Evolutionary conservation across 92 coral and sea anemone species (phyloP), one percentile per base, ranked within the genome.

Genomic region (Palythoa grandiflora): DNA sequence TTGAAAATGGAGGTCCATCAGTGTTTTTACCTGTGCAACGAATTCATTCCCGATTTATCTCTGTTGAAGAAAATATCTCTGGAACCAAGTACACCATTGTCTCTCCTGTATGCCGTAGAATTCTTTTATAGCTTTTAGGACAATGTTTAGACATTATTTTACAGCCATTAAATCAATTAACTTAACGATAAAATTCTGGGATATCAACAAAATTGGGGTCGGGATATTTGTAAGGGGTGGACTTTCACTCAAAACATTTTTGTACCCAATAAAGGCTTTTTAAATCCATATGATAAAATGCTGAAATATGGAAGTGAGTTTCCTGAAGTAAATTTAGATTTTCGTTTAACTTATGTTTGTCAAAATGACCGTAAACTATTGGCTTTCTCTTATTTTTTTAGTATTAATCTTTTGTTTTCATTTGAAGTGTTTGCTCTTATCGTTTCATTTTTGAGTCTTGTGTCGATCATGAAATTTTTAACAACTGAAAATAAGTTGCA

Each of bases 21-120:
- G 79, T 75, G 6, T 75, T 75, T 21, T 75, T 75, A 20, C 79
- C 79, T 21, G 79, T 75, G 79, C 79, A 75, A 21, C 21, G 60
- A 48, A 75, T 75, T 5, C 28, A 75, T 21, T 75, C 79, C 12
- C 79, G 60, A 75, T 75, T 75, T 48, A 47, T 48, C 19, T 75
- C 79, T 8, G 79, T 48, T 75, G 79, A 75, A 75, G 60, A 75
- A 74, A 74, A 39, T 74, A 74, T 39, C 54, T 74, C 78, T 74
- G 78, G 78, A 9, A 74, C 21, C 51, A 74, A 74, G 78, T 40
- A 74, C 55, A 74, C 28, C 14, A 48, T 74, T 39, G 78, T 74
- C 51, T 74, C 78, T 74, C 78, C 78, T 74, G 78, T 74, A 74
- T 74, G 9, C 13, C 54, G 78, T 21, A 74, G 40, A 71, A 71